Evolutionary conservation across 2,888 invertebrate species (phyloP).

Genomic region (Cheilosia scutellata): DNA sequence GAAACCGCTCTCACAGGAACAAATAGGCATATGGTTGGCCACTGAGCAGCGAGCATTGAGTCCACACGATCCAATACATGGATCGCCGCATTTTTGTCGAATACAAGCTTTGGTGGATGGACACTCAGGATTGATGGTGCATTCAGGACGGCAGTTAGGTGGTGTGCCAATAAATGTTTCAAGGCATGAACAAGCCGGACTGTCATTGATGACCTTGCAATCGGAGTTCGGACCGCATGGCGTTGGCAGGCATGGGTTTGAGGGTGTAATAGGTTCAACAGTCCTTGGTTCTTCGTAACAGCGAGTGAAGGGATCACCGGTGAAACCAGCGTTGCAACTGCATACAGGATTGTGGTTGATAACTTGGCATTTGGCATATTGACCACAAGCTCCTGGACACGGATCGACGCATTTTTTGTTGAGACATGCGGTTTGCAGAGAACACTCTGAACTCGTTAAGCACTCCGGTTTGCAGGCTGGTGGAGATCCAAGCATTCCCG

Average conservation of each 20-base stretch:
- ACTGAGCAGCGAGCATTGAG: constrained; percentile 86
- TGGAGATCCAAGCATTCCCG: constrained; percentile 90
- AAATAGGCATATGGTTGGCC: constrained; percentile 90
- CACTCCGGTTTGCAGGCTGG: constrained; percentile 91
- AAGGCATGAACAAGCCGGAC: constrained; percentile 87
- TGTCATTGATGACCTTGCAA: constrained; percentile 86
- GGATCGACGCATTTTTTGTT: constrained; percentile 91
- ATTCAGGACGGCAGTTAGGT: constrained; percentile 88
- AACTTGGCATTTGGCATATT: constrained; percentile 91
- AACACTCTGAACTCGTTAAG: constrained; percentile 91
- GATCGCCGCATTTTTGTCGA: constrained; percentile 87
- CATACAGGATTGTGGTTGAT: constrained; percentile 93
- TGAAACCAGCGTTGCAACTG: constrained; percentile 88
- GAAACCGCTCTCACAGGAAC: constrained; percentile 91
- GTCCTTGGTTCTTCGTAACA: constrained; percentile 85
- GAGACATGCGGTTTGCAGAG: constrained; percentile 89
- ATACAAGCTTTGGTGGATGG: constrained; percentile 87
- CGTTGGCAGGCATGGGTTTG: constrained; percentile 87
- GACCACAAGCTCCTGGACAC: constrained; percentile 91
- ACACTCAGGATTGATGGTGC: constrained; percentile 88
- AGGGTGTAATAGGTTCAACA: constrained; percentile 80
- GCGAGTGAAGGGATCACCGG: constrained; percentile 90
- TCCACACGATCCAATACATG: constrained; percentile 88
- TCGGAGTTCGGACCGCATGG: constrained; percentile 88
- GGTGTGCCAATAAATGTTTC: constrained; percentile 87